phyloP scores from a whole-genome alignment of 2,888 invertebrate species.

The Gastracanthus pulcherrimus region DNA sequence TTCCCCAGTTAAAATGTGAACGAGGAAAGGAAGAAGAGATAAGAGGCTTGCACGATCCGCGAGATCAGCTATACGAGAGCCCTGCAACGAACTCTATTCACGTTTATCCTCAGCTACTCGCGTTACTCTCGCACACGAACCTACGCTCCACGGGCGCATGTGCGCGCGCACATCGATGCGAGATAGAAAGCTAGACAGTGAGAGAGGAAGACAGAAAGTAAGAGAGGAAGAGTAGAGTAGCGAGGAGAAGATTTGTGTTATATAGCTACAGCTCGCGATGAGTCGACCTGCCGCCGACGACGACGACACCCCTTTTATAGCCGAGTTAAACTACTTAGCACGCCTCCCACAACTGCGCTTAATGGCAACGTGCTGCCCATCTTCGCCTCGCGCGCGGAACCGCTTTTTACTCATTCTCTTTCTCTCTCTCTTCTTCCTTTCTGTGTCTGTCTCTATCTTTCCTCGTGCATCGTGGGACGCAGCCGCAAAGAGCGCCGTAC shows the following conservation, averaged over 20 bases:
- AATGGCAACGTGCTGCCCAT: constrained; percentile 55
- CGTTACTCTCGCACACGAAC: neutral
- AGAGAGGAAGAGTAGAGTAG: neutral
- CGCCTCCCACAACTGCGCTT: constrained; percentile 58
- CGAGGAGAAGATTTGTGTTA: constrained; percentile 31
- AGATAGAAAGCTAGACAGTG: neutral
- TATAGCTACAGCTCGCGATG: neutral
- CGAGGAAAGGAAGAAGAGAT: too few relatives aligned
- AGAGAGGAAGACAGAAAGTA: neutral
- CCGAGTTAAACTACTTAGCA: constrained; percentile 56
- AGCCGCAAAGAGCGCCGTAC: neutral
- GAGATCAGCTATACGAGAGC: neutral
- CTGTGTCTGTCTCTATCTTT: too few relatives aligned
- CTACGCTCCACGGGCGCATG: too few relatives aligned
- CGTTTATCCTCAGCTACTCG: neutral
- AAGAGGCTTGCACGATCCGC: too few relatives aligned
- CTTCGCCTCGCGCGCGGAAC: constrained; percentile 25
- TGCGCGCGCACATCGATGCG: too few relatives aligned
- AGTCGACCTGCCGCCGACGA: constrained; percentile 10
- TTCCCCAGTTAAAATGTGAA: too few relatives aligned
- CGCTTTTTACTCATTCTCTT: constrained; percentile 42
- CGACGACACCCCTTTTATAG: constrained; percentile 54
- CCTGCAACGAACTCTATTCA: constrained; percentile 7
- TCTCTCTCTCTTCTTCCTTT: neutral
- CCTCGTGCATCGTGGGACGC: neutral